Evolutionary conservation across 2,113 vertebrate genomes (phyloP).

Genomic region (Onychorhynchus coronatus): DNA sequence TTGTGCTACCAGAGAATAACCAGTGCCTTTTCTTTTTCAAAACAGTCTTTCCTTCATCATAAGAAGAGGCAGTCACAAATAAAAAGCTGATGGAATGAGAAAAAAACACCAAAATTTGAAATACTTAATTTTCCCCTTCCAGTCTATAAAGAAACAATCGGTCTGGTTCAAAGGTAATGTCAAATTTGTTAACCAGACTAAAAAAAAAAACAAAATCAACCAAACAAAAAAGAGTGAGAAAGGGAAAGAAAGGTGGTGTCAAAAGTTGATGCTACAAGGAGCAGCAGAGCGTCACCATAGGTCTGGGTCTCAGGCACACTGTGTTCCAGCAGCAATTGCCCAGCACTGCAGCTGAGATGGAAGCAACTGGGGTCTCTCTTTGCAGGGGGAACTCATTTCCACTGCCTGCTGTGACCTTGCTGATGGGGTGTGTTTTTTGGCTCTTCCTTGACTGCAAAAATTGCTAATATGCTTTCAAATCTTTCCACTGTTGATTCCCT

Average conservation of each 20-base stretch:
- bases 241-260: not conserved
- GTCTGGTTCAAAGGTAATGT: not conserved
- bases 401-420: too few relatives aligned
- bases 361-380: fast-evolving
- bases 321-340: not conserved
- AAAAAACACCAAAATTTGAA: not conserved
- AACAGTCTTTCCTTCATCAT: not conserved
- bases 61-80: not conserved
- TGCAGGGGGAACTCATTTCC: fast-evolving
- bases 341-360: not conserved
- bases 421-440: not conserved
- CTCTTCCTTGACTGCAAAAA: not conserved
- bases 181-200: not conserved
- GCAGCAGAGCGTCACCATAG: not conserved
- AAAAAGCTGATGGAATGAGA: not conserved
- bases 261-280: not conserved
- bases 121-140: not conserved
- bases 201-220: not conserved
- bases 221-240: not conserved
- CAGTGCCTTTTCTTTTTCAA: not conserved
- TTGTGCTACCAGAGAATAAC: not conserved
- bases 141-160: not conserved
- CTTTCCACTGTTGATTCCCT: not conserved
- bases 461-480: not conserved
- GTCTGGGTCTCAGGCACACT: not conserved